Evolutionary conservation across 2,888 invertebrate genomes (phyloP).

Genomic region (Sphaerophoria taeniata): DNA sequence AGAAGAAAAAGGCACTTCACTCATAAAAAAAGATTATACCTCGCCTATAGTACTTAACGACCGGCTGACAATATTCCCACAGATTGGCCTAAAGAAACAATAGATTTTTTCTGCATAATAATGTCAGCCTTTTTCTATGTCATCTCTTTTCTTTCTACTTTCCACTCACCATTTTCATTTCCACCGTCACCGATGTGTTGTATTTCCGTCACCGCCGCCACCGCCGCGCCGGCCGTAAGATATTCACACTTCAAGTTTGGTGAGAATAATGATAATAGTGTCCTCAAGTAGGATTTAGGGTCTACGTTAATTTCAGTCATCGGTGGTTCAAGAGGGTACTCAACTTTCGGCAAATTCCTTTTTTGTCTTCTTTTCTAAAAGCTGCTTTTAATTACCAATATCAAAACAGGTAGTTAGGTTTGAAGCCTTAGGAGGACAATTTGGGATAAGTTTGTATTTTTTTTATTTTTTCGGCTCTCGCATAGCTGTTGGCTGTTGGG

Average conservation of each 20-base stretch:
- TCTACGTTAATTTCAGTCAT: conserved; percentile 21
- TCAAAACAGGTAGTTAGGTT: conserved; percentile 3
- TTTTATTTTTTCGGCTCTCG: too few species aligned
- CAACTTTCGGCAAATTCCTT: conserved; percentile 11
- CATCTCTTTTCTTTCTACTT: too few species aligned
- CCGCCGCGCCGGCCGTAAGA: not conserved
- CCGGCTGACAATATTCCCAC: conserved; percentile 59
- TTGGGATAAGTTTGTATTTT: conserved; percentile 4
- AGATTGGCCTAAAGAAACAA: conserved; percentile 12
- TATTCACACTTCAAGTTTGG: conserved; percentile 47
- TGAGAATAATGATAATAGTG: conserved; percentile 36
- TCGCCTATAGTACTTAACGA: conserved; percentile 21
- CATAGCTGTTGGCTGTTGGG: too few species aligned
- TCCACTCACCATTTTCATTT: too few species aligned
- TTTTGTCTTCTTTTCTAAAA: conserved; percentile 8
- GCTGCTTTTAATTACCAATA: conserved; percentile 49
- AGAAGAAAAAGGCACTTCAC: conserved; percentile 8
- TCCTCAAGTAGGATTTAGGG: conserved; percentile 21
- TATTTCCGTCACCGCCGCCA: not conserved
- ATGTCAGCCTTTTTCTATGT: too few species aligned
- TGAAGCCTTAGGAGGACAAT: not conserved
- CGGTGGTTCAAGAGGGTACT: not conserved
- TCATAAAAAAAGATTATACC: too few species aligned
- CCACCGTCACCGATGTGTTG: too few species aligned
- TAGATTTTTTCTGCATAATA: not conserved